Conservation (phyloP, 2,888 invertebrate species). For the Phyllotreta cruciferae region DNA sequence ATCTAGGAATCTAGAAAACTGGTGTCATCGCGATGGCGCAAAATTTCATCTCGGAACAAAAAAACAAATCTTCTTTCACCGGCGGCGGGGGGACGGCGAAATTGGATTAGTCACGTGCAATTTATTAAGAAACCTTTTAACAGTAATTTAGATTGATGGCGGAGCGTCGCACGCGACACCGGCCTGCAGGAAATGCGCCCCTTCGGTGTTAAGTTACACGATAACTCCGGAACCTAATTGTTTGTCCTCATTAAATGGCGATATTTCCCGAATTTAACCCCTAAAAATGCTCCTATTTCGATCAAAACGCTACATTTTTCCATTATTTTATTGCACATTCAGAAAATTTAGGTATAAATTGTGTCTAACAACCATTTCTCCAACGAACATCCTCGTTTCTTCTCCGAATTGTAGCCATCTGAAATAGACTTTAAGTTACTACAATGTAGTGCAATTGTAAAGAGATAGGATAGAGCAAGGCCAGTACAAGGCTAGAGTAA, state of each 20-base stretch:
- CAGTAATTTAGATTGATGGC: constrained; percentile 61
- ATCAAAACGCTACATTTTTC: not conserved
- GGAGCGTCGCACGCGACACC: constrained; percentile 46
- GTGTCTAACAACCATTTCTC: constrained; percentile 30
- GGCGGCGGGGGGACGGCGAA: no score
- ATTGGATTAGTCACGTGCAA: constrained; percentile 48
- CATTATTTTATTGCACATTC: not conserved
- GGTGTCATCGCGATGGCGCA: no score
- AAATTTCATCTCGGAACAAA: no score
- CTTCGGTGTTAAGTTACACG: constrained; percentile 33
- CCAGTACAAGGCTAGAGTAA: no score
- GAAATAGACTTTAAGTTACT: constrained; percentile 11
- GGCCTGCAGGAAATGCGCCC: constrained; percentile 38
- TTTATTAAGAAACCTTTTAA: constrained; percentile 61
- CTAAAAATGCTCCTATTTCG: no score
- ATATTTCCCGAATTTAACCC: not conserved
- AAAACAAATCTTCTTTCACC: no score
- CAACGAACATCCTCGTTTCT: not conserved
- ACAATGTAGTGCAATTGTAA: not conserved
- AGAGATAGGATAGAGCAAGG: not conserved
- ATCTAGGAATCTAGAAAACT: not conserved
- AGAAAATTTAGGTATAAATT: constrained; percentile 20
- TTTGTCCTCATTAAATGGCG: not conserved
- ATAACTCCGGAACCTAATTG: constrained; percentile 11
- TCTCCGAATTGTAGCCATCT: constrained; percentile 25